phyloP scores from a whole-genome alignment of 2,797 vertebrate species.

The Cichlasoma orientale region DNA sequence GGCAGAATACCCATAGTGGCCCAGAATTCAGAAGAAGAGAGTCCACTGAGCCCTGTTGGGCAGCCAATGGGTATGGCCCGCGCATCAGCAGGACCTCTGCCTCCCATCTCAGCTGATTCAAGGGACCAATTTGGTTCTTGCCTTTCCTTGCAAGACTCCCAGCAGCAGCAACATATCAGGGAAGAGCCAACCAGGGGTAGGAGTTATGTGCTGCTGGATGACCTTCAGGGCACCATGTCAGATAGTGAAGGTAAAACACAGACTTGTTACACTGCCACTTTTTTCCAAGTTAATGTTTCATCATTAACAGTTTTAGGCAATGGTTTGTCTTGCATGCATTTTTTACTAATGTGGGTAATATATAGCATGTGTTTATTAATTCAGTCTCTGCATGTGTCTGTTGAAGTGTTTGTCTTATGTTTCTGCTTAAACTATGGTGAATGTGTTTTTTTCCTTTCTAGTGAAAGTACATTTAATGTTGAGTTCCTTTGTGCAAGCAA shows the following conservation, averaged over 20 bases:
- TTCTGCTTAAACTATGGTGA: constrained; percentile 31
- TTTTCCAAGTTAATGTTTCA: constrained; percentile 72
- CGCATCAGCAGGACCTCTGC: constrained; percentile 95
- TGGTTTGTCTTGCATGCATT: constrained; percentile 80
- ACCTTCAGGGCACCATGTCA: constrained; percentile 98
- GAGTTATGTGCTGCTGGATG: constrained; percentile 95
- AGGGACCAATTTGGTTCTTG: constrained; percentile 99
- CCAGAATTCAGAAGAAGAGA: constrained; percentile 99
- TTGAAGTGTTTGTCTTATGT: constrained; percentile 31
- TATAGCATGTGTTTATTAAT: constrained; percentile 40
- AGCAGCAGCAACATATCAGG: constrained; percentile 96
- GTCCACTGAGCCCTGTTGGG: constrained; percentile 96
- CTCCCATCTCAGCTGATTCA: constrained; percentile 97
- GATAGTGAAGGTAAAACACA: constrained; percentile 98
- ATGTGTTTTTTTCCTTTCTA: constrained; percentile 36
- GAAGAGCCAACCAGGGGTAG: constrained; percentile 93
- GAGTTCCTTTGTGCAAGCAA: constrained; percentile 45
- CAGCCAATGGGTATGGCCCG: constrained; percentile 99
- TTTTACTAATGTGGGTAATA: constrained; percentile 33
- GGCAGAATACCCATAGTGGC: constrained; percentile 97
- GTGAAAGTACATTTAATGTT: constrained; percentile 29
- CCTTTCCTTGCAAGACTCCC: constrained; percentile 91
- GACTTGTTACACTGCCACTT: constrained; percentile 57
- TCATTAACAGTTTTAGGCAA: constrained; percentile 73
- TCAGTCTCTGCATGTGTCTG: constrained; percentile 55